Base-by-base conservation (phyloP, 2,797 vertebrate species). In the Picus viridis region DNA sequence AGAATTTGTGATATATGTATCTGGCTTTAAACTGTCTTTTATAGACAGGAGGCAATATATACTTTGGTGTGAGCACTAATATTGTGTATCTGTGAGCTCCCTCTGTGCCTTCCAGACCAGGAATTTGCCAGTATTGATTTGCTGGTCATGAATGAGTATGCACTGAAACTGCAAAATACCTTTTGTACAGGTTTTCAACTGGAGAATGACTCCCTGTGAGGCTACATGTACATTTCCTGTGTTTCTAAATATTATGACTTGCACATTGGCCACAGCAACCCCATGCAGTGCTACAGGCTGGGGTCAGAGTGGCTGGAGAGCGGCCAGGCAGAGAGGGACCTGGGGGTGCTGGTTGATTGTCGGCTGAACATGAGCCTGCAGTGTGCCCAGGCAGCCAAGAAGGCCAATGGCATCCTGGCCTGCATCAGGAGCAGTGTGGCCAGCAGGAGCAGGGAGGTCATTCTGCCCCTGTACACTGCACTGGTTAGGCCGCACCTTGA, bases 191-290 rank as follows among this genome's bases (percentile, higher is more conserved):
- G 2, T 36, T 91, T 89, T 73, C 12, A 78, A 8, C 4, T 39
- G 34, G 30, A 51, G 29, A 36, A 58, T 58, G 9, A 8, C 39
- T 80, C 57, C 71, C 3, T 54, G 27, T 62, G 19, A 8, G 13
- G n/a, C 27, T 64, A 36, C 1, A 2, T 3, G 8, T 22, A 2
- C 1, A 1, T 72, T 56, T 49, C 26, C 15, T 41, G 16, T 36
- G 16, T 1, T 45, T 88, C 51, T 36, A 30, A 36, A 53, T 65
- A 22, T 34, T 57, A 7, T 34, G 9, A 19, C n/a, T 86, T 68
- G 34, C 5, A 67, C n/a, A n/a, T n/a, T n/a, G n/a, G n/a, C n/a
- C n/a, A n/a, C n/a, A n/a, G n/a, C n/a, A n/a, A n/a, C n/a, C n/a
- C n/a, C n/a, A n/a, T n/a, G n/a, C n/a, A n/a, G n/a, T n/a, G n/a